Conservation (phyloP, 1,140 invertebrate species). For the Euborellia annulipes region DNA sequence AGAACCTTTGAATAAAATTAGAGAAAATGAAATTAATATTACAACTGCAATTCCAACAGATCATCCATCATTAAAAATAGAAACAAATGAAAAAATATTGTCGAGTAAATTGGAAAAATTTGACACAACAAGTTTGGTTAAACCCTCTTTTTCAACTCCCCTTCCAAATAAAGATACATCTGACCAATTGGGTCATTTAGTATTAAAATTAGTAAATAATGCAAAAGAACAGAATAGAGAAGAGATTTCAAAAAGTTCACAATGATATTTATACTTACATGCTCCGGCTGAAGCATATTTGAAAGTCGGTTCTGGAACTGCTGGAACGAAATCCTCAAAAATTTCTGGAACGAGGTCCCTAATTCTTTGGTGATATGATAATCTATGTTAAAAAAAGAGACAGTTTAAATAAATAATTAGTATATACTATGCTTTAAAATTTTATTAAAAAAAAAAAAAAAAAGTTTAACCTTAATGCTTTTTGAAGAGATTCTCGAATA, state of each 20-base stretch:
- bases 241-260: too few species aligned
- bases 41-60: not conserved
- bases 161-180: too few species aligned
- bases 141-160: too few species aligned
- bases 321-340: constrained; percentile 71
- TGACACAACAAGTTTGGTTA: too few species aligned
- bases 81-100: too few species aligned
- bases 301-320: constrained; percentile 57
- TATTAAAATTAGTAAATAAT: too few species aligned
- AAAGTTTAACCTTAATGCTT: constrained; percentile 71
- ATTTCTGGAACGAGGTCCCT: constrained; percentile 78
- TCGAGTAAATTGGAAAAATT: too few species aligned
- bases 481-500: constrained; percentile 79
- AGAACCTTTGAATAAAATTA: too few species aligned
- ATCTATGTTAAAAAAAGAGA: constrained; percentile 35
- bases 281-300: constrained; percentile 69
- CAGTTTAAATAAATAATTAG: not conserved
- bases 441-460: not conserved
- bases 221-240: too few species aligned
- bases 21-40: not conserved
- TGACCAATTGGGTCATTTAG: too few species aligned
- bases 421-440: not conserved
- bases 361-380: constrained; percentile 90
- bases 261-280: constrained; percentile 44
- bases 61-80: too few species aligned